These are phyloP conservation scores for Conus betulinus DNA, from an alignment of 1,140 invertebrate species.

Conservation along the genomic window DNA sequence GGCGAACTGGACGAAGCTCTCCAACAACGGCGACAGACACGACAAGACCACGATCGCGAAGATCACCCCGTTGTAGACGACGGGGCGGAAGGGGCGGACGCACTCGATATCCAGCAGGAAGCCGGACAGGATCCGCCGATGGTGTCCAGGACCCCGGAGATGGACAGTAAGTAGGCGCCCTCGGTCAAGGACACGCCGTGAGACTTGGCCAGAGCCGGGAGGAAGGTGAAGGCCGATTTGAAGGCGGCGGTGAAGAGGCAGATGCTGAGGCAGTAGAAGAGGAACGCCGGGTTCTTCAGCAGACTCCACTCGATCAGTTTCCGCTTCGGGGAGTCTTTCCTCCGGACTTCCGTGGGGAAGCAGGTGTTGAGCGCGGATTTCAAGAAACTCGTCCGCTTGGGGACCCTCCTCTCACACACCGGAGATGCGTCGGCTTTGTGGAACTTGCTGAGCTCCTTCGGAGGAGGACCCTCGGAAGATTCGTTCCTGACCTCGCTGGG, in stretches of 20 bases:
- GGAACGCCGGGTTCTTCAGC: slow-evolving; percentile 61
- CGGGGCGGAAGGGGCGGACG: slow-evolving; percentile 55
- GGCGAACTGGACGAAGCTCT: slow-evolving; percentile 49
- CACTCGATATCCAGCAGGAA: slow-evolving; percentile 54
- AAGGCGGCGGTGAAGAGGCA: slow-evolving; percentile 62
- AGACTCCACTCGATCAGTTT: slow-evolving; percentile 57
- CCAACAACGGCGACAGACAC: slow-evolving; percentile 52
- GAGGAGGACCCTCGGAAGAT: too few species aligned
- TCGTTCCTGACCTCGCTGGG: too few species aligned
- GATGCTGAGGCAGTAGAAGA: slow-evolving; percentile 60
- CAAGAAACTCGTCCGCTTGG: not conserved
- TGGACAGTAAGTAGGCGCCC: slow-evolving; percentile 56
- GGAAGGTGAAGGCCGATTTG: slow-evolving; percentile 62
- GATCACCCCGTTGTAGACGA: slow-evolving; percentile 62
- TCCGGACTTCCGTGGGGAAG: slow-evolving; percentile 31
- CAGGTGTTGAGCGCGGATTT: slow-evolving; percentile 25
- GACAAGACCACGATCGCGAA: slow-evolving; percentile 52
- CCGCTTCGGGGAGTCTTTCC: slow-evolving; percentile 20
- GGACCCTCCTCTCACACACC: not conserved
- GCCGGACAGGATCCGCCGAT: slow-evolving; percentile 56
- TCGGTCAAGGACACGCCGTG: slow-evolving; percentile 52
- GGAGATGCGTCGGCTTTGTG: too few species aligned
- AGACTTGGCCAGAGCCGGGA: slow-evolving; percentile 61
- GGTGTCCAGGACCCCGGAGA: slow-evolving; percentile 59
- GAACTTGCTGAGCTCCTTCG: too few species aligned